Conservation (phyloP, 2,113 vertebrate species). For the Pipra filicauda region DNA sequence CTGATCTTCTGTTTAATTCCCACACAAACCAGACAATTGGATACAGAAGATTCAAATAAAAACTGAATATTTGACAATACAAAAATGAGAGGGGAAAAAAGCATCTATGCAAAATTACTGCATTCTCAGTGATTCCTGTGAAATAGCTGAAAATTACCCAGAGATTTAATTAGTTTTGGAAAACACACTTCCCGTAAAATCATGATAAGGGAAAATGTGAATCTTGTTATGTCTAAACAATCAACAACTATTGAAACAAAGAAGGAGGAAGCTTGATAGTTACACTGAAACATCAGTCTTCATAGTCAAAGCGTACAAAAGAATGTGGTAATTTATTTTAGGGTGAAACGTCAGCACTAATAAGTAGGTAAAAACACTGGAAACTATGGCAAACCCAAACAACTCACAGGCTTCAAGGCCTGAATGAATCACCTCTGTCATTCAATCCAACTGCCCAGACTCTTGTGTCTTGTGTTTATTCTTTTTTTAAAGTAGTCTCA, state of each 20-base stretch:
- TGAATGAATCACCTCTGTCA: not conserved
- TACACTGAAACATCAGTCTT: not conserved
- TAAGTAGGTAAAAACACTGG: not conserved
- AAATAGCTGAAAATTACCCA: not conserved
- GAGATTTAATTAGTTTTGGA: not conserved
- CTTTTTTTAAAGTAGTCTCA: not conserved
- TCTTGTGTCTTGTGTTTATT: not conserved
- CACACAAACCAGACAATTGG: not conserved
- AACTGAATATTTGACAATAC: not conserved
- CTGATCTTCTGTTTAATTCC: not conserved
- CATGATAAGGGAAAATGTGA: not conserved
- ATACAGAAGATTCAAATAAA: not conserved
- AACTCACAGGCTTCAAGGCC: not conserved
- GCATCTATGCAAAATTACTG: not conserved
- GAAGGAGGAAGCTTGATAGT: not conserved
- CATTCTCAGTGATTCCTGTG: not conserved
- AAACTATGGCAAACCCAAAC: not conserved
- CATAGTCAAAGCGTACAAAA: not conserved
- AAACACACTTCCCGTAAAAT: conserved; percentile 14
- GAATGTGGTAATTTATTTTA: not conserved
- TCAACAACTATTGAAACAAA: not conserved
- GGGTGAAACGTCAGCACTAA: not conserved
- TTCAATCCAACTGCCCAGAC: not conserved
- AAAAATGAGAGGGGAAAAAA: not conserved
- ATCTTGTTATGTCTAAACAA: not conserved